These are phyloP conservation scores for Albula glossodonta DNA, from an alignment of 2,113 vertebrate species.

Conservation along the genomic window DNA sequence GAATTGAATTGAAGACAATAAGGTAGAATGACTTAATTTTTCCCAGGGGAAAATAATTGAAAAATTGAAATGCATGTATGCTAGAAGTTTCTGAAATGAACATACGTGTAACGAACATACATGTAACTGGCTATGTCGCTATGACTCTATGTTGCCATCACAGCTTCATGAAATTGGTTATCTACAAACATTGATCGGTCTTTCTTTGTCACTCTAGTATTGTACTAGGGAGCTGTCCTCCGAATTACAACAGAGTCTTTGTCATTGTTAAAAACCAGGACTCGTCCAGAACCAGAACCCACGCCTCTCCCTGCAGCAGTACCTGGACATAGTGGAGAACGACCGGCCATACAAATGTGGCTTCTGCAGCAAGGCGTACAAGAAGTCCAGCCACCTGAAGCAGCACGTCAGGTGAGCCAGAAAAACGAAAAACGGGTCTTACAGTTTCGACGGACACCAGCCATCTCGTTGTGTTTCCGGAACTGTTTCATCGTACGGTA, in stretches of 20 bases:
- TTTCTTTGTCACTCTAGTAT: neutral
- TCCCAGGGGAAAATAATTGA: too few species aligned
- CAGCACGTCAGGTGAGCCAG: constrained; percentile 90
- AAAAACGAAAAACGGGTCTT: too few species aligned
- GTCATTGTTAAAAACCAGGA: constrained; percentile 65
- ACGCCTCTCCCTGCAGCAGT: constrained; percentile 87
- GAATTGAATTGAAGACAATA: too few species aligned
- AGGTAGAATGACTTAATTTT: too few species aligned
- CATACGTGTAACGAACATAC: too few species aligned
- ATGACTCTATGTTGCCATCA: too few species aligned
- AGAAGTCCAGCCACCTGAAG: constrained; percentile 98
- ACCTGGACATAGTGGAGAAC: constrained; percentile 83
- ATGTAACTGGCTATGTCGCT: too few species aligned
- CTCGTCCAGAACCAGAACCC: constrained; percentile 87
- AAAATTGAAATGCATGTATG: too few species aligned
- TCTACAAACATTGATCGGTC: neutral
- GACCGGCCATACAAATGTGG: constrained; percentile 95
- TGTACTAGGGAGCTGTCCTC: neutral
- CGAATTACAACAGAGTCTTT: neutral
- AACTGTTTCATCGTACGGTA: neutral
- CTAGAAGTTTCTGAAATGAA: too few species aligned
- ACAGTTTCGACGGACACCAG: neutral
- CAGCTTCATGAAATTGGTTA: too few species aligned
- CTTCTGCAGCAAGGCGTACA: constrained; percentile 94
- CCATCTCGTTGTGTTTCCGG: neutral